A percentile compares a stretch with the other conserved stretches of the same genome.
These are phyloP conservation scores for Papilio machaon DNA, from an alignment of 1,140 invertebrate genomes.

Conservation along the genomic window DNA sequence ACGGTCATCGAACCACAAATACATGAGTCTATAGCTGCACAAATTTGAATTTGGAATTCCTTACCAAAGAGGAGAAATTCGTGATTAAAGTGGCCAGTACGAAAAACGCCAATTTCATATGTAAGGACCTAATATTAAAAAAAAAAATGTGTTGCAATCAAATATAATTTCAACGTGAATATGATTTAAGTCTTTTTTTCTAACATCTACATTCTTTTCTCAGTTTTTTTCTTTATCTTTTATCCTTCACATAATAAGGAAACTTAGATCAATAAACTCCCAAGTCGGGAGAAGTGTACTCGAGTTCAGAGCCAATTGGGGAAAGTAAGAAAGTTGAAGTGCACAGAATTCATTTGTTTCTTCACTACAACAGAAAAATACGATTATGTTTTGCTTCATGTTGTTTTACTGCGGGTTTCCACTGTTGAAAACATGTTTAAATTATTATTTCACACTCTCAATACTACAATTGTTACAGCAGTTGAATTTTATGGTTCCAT, in stretches of 20 bases:
- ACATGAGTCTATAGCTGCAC: no score
- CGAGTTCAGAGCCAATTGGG: slow-evolving; percentile 4
- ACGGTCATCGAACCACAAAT: no score
- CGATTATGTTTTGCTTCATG: background rate
- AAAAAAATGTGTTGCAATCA: no score
- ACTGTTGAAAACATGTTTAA: background rate
- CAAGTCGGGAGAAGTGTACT: slow-evolving; percentile 12
- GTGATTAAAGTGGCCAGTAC: no score
- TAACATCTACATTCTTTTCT: background rate
- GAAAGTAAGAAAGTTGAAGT: slow-evolving; percentile 12
- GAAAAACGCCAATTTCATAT: no score
- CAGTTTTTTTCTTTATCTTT: background rate
- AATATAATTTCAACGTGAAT: background rate
- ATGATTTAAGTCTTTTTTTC: background rate
- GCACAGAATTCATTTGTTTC: background rate
- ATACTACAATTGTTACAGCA: no score
- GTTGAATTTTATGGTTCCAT: no score
- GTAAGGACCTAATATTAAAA: no score
- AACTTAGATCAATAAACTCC: slow-evolving; percentile 19
- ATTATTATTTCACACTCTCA: no score
- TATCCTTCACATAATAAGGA: slow-evolving; percentile 22
- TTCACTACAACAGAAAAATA: slow-evolving; percentile 9
- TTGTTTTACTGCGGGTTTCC: background rate
- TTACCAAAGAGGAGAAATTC: no score
- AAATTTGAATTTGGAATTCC: no score